phyloP scores from a whole-genome alignment of 2,888 invertebrate genomes.

The Drosophila prostipennis region DNA sequence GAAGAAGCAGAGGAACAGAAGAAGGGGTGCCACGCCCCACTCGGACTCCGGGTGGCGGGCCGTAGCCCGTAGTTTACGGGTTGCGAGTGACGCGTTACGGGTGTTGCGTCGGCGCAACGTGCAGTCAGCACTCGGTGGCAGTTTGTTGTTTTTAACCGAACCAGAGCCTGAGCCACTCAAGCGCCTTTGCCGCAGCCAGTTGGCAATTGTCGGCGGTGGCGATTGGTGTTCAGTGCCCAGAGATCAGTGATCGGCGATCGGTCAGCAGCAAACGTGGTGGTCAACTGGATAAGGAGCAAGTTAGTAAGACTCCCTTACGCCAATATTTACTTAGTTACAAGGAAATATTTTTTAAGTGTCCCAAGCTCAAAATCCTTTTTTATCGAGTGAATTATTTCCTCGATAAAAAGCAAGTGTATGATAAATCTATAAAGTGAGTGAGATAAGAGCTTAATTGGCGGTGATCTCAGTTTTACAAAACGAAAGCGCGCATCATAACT shows the following conservation, averaged over 20 bases:
- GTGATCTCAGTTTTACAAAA: too few species aligned
- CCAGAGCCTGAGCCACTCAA: constrained; percentile 12
- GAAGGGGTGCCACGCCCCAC: constrained; percentile 46
- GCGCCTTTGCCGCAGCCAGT: constrained; percentile 37
- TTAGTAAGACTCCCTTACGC: background rate
- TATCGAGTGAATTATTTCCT: too few species aligned
- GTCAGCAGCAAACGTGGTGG: background rate
- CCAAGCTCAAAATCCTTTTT: background rate
- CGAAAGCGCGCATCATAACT: too few species aligned
- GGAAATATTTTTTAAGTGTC: background rate
- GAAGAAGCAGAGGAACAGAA: constrained; percentile 35
- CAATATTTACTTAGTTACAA: background rate
- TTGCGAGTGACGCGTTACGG: constrained; percentile 29
- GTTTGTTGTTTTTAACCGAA: background rate
- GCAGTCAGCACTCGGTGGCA: constrained; percentile 24
- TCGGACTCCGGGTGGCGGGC: constrained; percentile 18
- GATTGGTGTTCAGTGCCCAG: constrained; percentile 35
- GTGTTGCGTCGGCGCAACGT: constrained; percentile 38
- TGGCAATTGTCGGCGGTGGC: constrained; percentile 46
- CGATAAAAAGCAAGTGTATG: too few species aligned
- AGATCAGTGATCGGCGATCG: background rate
- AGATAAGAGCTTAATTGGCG: too few species aligned
- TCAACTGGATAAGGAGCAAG: constrained; percentile 17
- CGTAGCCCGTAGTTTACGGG: too few species aligned
- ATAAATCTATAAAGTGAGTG: too few species aligned